These are phyloP conservation scores for Holothuria glaberrima DNA, from an alignment of 35 echinoderm and acorn worm species.

Conservation along the genomic window DNA sequence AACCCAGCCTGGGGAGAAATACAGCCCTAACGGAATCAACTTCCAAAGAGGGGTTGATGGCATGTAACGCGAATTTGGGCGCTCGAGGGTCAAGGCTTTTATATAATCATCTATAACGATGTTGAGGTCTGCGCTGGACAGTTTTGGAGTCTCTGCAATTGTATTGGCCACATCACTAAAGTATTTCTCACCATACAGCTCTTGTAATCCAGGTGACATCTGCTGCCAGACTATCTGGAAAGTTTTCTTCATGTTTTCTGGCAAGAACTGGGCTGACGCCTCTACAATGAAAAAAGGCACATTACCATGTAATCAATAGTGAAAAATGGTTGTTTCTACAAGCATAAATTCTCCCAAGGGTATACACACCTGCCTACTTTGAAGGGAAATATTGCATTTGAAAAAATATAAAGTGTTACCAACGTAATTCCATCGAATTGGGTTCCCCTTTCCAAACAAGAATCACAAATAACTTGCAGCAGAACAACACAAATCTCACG, in stretches of 20 bases:
- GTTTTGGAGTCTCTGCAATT: background rate
- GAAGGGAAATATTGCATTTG: too few relatives aligned
- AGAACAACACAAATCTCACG: too few relatives aligned
- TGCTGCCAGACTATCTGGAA: conserved; percentile 25
- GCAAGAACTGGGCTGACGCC: conserved; percentile 50
- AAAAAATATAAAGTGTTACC: too few relatives aligned
- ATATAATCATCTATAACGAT: conserved; percentile 29
- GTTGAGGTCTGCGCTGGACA: background rate
- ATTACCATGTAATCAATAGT: too few relatives aligned
- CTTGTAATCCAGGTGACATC: conserved; percentile 44
- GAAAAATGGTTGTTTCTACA: too few relatives aligned
- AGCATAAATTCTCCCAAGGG: too few relatives aligned
- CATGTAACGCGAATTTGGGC: conserved; percentile 52
- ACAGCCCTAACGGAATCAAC: background rate
- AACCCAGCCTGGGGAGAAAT: conserved; percentile 29
- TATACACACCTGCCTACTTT: too few relatives aligned
- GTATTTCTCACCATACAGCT: conserved; percentile 71
- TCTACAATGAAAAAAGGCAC: background rate
- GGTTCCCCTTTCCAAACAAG: too few relatives aligned
- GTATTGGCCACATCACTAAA: conserved; percentile 1
- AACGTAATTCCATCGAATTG: too few relatives aligned
- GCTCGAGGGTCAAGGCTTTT: conserved; percentile 50
- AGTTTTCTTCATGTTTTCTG: conserved; percentile 20
- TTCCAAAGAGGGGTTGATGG: conserved; percentile 32
- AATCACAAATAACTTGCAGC: too few relatives aligned